Evolutionary conservation across 2,888 invertebrate genomes (phyloP).

Genomic region (Pelosia muscerda): DNA sequence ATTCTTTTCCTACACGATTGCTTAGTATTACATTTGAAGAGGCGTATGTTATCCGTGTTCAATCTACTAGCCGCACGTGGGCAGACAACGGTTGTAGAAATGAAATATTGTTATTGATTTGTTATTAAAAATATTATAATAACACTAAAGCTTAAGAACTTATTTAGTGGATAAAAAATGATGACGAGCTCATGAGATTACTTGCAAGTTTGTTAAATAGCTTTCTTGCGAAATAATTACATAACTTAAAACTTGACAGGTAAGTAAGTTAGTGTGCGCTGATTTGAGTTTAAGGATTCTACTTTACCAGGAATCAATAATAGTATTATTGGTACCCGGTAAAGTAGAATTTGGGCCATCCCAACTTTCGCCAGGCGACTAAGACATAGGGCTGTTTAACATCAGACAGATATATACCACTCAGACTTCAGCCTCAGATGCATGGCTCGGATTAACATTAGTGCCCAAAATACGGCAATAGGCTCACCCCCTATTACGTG

Average conservation of each 20-base stretch:
- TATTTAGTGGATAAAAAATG: constrained; percentile 22
- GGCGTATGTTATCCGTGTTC: constrained; percentile 57
- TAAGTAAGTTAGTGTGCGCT: neutral
- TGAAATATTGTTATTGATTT: constrained; percentile 66
- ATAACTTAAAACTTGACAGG: neutral
- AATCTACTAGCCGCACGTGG: constrained; percentile 57
- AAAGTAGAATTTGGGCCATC: too few relatives aligned
- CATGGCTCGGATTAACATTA: too few relatives aligned
- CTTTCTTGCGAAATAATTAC: neutral
- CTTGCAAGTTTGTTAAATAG: neutral
- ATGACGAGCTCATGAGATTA: neutral
- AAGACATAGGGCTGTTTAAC: too few relatives aligned
- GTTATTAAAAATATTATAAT: constrained; percentile 61
- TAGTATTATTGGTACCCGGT: too few relatives aligned
- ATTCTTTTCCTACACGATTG: constrained; percentile 37
- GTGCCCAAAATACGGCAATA: too few relatives aligned
- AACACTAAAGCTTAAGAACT: constrained; percentile 36
- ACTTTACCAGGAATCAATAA: too few relatives aligned
- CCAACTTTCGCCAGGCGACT: too few relatives aligned
- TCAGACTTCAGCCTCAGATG: too few relatives aligned
- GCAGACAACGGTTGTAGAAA: constrained; percentile 53
- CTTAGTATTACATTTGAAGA: constrained; percentile 53
- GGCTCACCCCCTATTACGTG: too few relatives aligned
- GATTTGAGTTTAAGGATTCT: neutral
- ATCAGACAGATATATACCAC: too few relatives aligned